These are phyloP conservation scores for Drosophila cracens DNA, from an alignment of 2,888 invertebrate genomes.

Conservation along the genomic window DNA sequence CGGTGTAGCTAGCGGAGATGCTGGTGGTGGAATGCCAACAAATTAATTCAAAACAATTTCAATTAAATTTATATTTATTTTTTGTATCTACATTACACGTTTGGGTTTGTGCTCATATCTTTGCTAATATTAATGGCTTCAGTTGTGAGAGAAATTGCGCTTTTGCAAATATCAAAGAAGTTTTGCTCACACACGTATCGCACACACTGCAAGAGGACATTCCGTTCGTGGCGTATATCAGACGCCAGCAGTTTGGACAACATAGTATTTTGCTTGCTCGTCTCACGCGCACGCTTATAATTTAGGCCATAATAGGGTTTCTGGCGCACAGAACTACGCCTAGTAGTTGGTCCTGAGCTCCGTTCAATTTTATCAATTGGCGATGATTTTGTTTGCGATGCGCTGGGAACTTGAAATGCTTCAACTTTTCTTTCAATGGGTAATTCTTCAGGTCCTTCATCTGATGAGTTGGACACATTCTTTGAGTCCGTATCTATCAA, in stretches of 20 bases:
- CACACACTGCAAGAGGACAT: slow-evolving; percentile 94
- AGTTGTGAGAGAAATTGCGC: not conserved
- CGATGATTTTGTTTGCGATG: not conserved
- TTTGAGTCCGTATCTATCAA: not conserved
- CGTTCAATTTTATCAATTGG: not conserved
- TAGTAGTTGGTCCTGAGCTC: slow-evolving; percentile 1
- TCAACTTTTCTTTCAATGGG: slow-evolving; percentile 65
- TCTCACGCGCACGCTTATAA: slow-evolving; percentile 63
- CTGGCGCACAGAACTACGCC: slow-evolving; percentile 6
- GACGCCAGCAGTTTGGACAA: slow-evolving; percentile 90
- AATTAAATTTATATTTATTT: slow-evolving; percentile 17
- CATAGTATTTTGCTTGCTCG: slow-evolving; percentile 85
- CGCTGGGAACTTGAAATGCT: not conserved
- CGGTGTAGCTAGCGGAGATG: slow-evolving; percentile 32
- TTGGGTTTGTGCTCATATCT: not conserved
- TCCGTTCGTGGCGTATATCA: slow-evolving; percentile 94
- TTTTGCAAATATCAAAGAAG: slow-evolving; percentile 87
- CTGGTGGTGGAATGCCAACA: slow-evolving; percentile 27
- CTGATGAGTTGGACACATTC: slow-evolving; percentile 41
- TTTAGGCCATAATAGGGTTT: slow-evolving; percentile 70
- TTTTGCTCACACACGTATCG: slow-evolving; percentile 91
- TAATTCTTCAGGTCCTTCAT: slow-evolving; percentile 73
- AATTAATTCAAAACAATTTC: slow-evolving; percentile 32
- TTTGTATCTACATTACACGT: slow-evolving; percentile 21
- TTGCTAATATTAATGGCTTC: not conserved